Evolutionary conservation across 2,888 invertebrate genomes (phyloP), one percentile per base, ranked within the genome.

Genomic region (Stegana nigrithorax): DNA sequence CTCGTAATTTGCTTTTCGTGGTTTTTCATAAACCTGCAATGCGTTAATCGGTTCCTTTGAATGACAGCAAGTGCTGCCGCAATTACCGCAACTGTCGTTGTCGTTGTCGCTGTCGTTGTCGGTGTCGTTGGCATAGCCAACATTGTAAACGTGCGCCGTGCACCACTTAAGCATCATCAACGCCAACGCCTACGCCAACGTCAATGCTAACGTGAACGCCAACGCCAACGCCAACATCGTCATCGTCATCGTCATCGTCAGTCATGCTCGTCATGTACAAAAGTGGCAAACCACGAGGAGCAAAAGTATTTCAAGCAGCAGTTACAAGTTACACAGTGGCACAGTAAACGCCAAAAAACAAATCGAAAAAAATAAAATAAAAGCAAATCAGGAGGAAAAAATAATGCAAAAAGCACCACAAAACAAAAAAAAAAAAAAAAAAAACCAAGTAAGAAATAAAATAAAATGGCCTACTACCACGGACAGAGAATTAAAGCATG

Each of bases 1-100:
- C 80, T 80, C 70, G 73, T 79, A 79, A 75, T 75, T 75, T 80
- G 80, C 80, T 79, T 71, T n/a, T 75, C 78, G 80, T 79, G 75
- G 75, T 71, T 78, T 69, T 51, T 67, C 27, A 62, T 65, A 69
- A 27, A 51, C 36, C 75, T 79, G 75, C 55, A 79, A 68, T 70
- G 71, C 68, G 80, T 77, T 75, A 75, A 75, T 79, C 75, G 80
- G 78, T 75, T 73, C 75, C 70, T 77, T 47, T n/a, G n/a, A n/a
- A n/a, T n/a, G n/a, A n/a, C n/a, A n/a, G n/a, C n/a, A n/a, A n/a
- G n/a, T n/a, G n/a, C n/a, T n/a, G n/a, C n/a, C n/a, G n/a, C n/a
- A n/a, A n/a, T n/a, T n/a, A n/a, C n/a, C n/a, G n/a, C n/a, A n/a
- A n/a, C n/a, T n/a, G n/a, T n/a, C n/a, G 12, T 45, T 12, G 19